Evolutionary conservation across 2,888 invertebrate species (phyloP), one percentile per base, ranked within the genome.

Genomic region (Drosophila monieri): DNA sequence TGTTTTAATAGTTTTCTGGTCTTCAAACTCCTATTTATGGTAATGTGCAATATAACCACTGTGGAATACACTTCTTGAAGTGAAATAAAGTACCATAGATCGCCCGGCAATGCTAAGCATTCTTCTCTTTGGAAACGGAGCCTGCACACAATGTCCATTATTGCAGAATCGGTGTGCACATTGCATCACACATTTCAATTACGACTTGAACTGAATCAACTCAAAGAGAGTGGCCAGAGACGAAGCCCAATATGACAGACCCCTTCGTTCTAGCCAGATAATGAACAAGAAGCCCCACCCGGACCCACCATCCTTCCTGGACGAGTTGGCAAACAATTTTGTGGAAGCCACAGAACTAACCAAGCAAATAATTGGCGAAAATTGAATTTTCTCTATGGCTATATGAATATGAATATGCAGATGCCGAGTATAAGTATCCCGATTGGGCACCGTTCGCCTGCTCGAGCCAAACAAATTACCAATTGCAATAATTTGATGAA

Each of bases 281-380:
- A 81, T 81, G 80, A 85, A 88, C 74, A 76, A 65, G 88, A 85
- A 80, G 83, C 78, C 79, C 58, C 80, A 39, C 37, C 32, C 23
- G 32, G 37, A 15, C 3, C 14, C 4, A 3, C 15, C 15, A 57
- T 23, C 9, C 46, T 3, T 18, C n/a, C 18, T 35, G 41, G 39
- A 25, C 27, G 60, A 35, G 62, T 39, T 72, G 68, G 27, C 72
- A 72, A 70, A 83, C 77, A 85, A 83, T 81, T 85, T 73, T 83
- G 76, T 73, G 80, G 88, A 84, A 84, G 85, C 84, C 84, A 85
- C 88, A 84, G 58, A 85, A 85, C 87, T 78, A 85, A 80, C 84
- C 88, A 88, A 85, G 88, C 88, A 78, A 80, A 88, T 85, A 88
- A 85, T 87, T 88, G 78, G 76, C 43, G 61, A 80, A 85, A 88